Evolutionary conservation across 2,797 vertebrate species (phyloP).

Genomic region (Myotis findleyi): DNA sequence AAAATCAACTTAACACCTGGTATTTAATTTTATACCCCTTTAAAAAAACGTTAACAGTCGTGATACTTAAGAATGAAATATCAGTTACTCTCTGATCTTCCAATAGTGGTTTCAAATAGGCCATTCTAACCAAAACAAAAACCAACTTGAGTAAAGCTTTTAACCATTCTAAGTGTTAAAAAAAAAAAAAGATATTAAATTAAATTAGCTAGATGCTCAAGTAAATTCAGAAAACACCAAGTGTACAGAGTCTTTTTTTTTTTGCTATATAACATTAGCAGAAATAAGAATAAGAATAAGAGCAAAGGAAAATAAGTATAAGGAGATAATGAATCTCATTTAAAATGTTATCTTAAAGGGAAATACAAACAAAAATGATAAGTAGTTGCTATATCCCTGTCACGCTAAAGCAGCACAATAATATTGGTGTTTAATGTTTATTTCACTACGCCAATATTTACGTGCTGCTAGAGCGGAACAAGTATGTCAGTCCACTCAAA

Average conservation of each 20-base stretch:
- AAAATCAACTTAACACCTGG: conserved; percentile 12
- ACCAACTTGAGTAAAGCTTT: conserved; percentile 1
- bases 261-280: neutral
- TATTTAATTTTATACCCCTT: neutral
- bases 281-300: neutral
- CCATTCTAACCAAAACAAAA: conserved; percentile 60
- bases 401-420: conserved; percentile 99
- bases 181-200: neutral
- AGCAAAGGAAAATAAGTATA: conserved; percentile 35
- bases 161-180: neutral
- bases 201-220: conserved; percentile 18
- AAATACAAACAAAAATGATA: conserved; percentile 58
- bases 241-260: neutral
- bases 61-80: conserved; percentile 44
- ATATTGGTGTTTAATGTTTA: conserved; percentile 96
- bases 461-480: conserved; percentile 99
- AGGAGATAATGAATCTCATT: conserved; percentile 39
- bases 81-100: conserved; percentile 45
- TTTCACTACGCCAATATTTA: conserved; percentile 99
- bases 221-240: neutral
- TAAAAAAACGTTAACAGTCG: conserved; percentile 13
- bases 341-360: conserved; percentile 60
- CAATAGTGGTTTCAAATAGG: conserved; percentile 50
- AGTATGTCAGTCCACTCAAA: conserved; percentile 87
- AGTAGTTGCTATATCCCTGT: conserved; percentile 89